Evolutionary conservation across 2,113 vertebrate genomes (phyloP).

Genomic region (Rhynchopsitta pachyrhyncha): DNA sequence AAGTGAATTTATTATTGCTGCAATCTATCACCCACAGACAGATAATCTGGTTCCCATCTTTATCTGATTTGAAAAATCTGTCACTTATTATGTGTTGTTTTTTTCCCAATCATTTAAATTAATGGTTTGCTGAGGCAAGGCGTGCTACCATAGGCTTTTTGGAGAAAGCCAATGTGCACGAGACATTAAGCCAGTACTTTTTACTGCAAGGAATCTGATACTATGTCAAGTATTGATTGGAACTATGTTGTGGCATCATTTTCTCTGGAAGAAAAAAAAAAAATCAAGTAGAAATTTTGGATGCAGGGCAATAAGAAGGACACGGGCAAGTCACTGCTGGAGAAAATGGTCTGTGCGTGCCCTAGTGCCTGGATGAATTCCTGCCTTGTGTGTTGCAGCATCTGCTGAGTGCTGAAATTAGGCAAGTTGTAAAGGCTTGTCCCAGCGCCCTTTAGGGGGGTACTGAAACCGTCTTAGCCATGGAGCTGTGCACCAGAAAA

Average conservation of each 20-base stretch:
- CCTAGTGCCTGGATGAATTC: background rate
- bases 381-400: background rate
- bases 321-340: background rate
- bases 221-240: conserved; percentile 69
- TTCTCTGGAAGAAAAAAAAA: conserved; percentile 20
- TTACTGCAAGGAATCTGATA: conserved; percentile 65
- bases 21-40: conserved; percentile 97
- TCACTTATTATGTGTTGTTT: conserved; percentile 88
- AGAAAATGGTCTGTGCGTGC: background rate
- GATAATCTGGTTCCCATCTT: conserved; percentile 99
- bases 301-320: conserved; percentile 10
- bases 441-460: background rate
- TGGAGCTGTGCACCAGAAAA: background rate
- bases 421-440: background rate
- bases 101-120: conserved; percentile 82
- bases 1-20: conserved; percentile 99
- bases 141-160: conserved; percentile 62
- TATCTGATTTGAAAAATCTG: conserved; percentile 95
- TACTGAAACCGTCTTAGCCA: background rate
- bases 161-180: conserved; percentile 8
- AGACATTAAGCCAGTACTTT: conserved; percentile 44
- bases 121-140: conserved; percentile 77
- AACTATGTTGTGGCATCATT: conserved; percentile 63
- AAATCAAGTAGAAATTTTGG: conserved; percentile 38
- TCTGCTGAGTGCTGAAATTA: background rate